A percentile compares a stretch with the other conserved stretches of the same genome.
These are phyloP conservation scores for Mesoligia furuncula DNA, from an alignment of 2,888 invertebrate species.

Conservation along the genomic window DNA sequence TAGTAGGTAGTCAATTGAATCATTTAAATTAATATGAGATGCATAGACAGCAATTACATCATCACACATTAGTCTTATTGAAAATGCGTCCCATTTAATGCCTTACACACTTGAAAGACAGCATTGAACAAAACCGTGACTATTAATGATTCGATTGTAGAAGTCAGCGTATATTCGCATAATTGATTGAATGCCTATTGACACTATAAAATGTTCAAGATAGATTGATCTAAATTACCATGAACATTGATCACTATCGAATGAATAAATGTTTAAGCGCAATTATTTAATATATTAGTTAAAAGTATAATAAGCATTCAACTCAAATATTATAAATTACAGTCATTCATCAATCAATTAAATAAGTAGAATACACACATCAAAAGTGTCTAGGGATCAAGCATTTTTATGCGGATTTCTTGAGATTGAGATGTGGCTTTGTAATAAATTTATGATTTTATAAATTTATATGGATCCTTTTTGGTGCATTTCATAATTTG, in stretches of 20 bases:
- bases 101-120: not conserved
- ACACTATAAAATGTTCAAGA: conserved; percentile 36
- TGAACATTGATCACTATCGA: conserved; percentile 46
- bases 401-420: no score
- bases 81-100: not conserved
- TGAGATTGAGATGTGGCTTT: no score
- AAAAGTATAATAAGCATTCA: conserved; percentile 30
- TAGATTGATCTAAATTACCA: conserved; percentile 46
- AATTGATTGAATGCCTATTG: conserved; percentile 45
- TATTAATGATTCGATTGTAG: not conserved
- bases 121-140: not conserved
- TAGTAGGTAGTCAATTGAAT: not conserved
- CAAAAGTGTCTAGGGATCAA: no score
- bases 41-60: not conserved
- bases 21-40: not conserved
- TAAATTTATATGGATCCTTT: no score
- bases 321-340: conserved; percentile 42
- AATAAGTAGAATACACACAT: not conserved
- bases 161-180: conserved; percentile 2
- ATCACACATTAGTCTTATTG: not conserved
- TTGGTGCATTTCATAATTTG: no score
- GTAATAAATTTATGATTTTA: no score
- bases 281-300: conserved; percentile 35
- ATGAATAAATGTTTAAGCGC: conserved; percentile 24
- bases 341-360: conserved; percentile 23